Conservation (phyloP, 1,140 invertebrate genomes). For the Cherax destructor region DNA sequence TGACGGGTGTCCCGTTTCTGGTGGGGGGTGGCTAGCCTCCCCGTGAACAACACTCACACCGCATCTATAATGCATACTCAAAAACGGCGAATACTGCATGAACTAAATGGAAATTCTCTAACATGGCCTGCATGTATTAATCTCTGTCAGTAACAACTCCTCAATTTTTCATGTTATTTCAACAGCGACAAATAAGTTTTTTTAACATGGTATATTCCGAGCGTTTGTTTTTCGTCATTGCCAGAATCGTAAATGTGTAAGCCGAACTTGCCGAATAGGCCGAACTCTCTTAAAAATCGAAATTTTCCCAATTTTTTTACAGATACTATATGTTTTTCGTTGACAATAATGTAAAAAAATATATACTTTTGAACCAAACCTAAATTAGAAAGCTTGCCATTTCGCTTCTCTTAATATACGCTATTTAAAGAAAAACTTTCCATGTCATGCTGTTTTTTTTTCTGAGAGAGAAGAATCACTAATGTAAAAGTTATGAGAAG, state of each 20-base stretch:
- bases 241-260: slow-evolving; percentile 22
- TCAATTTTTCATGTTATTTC: slow-evolving; percentile 53
- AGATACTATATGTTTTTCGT: too few relatives aligned
- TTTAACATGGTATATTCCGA: slow-evolving; percentile 35
- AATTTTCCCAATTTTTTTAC: too few relatives aligned
- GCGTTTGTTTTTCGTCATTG: slow-evolving; percentile 12
- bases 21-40: background rate
- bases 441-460: too few relatives aligned
- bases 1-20: background rate
- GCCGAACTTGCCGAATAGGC: slow-evolving; percentile 2
- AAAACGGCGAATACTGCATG: slow-evolving; percentile 31
- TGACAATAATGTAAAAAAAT: too few relatives aligned
- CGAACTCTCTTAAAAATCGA: too few relatives aligned
- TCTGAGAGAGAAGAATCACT: too few relatives aligned
- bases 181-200: slow-evolving; percentile 44
- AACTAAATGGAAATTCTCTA: slow-evolving; percentile 58
- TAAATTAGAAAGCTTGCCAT: too few relatives aligned
- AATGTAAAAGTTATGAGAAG: too few relatives aligned
- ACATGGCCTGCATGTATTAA: slow-evolving; percentile 57
- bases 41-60: slow-evolving; percentile 50
- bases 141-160: slow-evolving; percentile 48
- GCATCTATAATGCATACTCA: slow-evolving; percentile 50
- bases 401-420: too few relatives aligned
- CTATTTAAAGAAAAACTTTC: too few relatives aligned
- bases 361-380: too few relatives aligned